Evolutionary conservation across 1,140 invertebrate species (phyloP).

Genomic region (Lordiphosa collinella): DNA sequence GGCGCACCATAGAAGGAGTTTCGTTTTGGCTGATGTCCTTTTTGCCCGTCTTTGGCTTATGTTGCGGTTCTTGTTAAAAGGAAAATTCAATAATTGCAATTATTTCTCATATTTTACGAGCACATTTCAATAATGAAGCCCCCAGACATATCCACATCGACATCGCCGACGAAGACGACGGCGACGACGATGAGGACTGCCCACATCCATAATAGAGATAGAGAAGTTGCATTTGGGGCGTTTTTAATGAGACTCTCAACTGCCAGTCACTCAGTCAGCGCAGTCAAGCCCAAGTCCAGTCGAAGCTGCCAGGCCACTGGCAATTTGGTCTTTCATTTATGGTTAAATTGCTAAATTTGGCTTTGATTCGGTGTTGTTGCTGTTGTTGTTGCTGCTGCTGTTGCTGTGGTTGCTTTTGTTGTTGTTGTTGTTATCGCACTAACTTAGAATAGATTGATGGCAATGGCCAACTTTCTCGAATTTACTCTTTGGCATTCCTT

Average conservation of each 20-base stretch:
- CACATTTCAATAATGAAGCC: slow-evolving; percentile 63
- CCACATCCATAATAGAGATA: background rate
- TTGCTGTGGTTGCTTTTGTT: too few species aligned
- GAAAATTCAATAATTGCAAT: slow-evolving; percentile 68
- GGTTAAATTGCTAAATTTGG: slow-evolving; percentile 73
- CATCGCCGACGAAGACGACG: background rate
- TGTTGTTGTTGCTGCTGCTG: background rate
- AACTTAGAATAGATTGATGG: slow-evolving; percentile 43
- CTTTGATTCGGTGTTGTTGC: slow-evolving; percentile 12
- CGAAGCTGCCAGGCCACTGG: slow-evolving; percentile 12
- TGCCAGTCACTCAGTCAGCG: slow-evolving; percentile 30
- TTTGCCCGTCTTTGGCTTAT: slow-evolving; percentile 1
- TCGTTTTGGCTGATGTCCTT: slow-evolving; percentile 17
- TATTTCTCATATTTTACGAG: slow-evolving; percentile 71
- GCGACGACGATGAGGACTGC: too few species aligned
- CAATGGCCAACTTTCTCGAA: slow-evolving; percentile 37
- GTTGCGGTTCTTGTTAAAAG: slow-evolving; percentile 33
- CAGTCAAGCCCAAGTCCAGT: background rate
- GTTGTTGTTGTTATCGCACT: slow-evolving; percentile 38
- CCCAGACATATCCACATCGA: slow-evolving; percentile 10
- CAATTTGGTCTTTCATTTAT: slow-evolving; percentile 60
- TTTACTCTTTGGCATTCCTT: background rate
- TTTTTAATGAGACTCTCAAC: slow-evolving; percentile 65
- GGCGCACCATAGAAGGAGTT: slow-evolving; percentile 12
- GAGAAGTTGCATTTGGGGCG: slow-evolving; percentile 47